A percentile compares a stretch with the other conserved stretches of the same genome.
Conservation (phyloP, 2,797 vertebrate genomes). For the Chaetodon trifasciatus region DNA sequence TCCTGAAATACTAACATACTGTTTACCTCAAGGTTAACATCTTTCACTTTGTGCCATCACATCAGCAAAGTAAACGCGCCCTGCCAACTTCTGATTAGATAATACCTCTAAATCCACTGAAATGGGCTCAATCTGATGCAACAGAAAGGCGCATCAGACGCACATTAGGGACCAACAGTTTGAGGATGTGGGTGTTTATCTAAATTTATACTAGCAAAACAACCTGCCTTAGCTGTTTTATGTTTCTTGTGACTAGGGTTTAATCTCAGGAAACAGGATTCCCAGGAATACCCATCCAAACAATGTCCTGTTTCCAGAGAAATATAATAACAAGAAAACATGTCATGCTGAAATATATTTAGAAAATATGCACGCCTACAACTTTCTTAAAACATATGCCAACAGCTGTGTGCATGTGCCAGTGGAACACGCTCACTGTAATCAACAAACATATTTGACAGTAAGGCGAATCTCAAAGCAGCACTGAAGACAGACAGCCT, state of each 20-base stretch:
- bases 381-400: no score
- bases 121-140: constrained; percentile 40
- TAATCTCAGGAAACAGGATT: no score
- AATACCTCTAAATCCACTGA: constrained; percentile 57
- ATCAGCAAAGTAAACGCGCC: constrained; percentile 30
- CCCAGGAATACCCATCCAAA: no score
- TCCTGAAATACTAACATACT: constrained; percentile 15
- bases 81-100: constrained; percentile 54
- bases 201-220: constrained; percentile 23
- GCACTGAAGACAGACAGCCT: no score
- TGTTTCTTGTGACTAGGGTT: not conserved
- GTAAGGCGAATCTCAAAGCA: no score
- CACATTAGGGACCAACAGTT: constrained; percentile 31
- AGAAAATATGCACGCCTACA: no score
- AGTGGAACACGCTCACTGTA: no score
- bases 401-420: no score
- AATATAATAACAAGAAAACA: no score
- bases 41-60: constrained; percentile 21
- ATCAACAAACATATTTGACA: no score
- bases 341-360: not conserved
- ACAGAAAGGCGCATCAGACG: constrained; percentile 37
- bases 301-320: no score
- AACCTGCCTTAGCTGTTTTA: constrained; percentile 6
- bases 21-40: constrained; percentile 40
- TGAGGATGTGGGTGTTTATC: constrained; percentile 28